Evolutionary conservation across 2,888 invertebrate species (phyloP).

Genomic region (Torymus texanus): DNA sequence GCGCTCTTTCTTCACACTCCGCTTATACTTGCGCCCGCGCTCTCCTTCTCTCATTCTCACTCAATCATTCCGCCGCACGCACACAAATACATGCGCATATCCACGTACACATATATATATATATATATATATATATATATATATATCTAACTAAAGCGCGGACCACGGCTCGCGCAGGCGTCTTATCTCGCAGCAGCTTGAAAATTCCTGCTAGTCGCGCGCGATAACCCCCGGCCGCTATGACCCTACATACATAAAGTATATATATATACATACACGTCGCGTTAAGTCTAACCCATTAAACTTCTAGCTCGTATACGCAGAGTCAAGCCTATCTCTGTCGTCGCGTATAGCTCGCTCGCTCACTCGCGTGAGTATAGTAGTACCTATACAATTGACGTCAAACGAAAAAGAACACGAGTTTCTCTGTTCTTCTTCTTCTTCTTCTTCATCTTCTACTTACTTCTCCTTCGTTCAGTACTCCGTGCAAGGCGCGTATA

Average conservation of each 20-base stretch:
- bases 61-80: too few relatives aligned
- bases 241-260: constrained; percentile 31
- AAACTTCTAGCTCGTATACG: constrained; percentile 61
- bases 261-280: background rate
- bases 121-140: too few relatives aligned
- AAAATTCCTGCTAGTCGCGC: constrained; percentile 71
- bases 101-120: too few relatives aligned
- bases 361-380: constrained; percentile 61
- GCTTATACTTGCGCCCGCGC: too few relatives aligned
- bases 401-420: constrained; percentile 73
- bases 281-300: constrained; percentile 70
- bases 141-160: too few relatives aligned
- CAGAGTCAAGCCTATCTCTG: background rate
- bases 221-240: constrained; percentile 67
- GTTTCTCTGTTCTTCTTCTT: constrained; percentile 59
- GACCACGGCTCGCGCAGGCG: constrained; percentile 8
- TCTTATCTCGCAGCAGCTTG: constrained; percentile 67
- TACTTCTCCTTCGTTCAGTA: constrained; percentile 12
- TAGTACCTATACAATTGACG: constrained; percentile 74
- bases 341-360: constrained; percentile 62
- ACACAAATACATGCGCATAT: too few relatives aligned
- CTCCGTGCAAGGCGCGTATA: background rate
- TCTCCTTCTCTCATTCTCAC: too few relatives aligned
- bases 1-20: too few relatives aligned
- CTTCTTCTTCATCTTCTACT: constrained; percentile 45